These are phyloP conservation scores for Parazoanthus atlanticus DNA, from an alignment of 92 coral and sea anemone genomes.

Conservation along the genomic window DNA sequence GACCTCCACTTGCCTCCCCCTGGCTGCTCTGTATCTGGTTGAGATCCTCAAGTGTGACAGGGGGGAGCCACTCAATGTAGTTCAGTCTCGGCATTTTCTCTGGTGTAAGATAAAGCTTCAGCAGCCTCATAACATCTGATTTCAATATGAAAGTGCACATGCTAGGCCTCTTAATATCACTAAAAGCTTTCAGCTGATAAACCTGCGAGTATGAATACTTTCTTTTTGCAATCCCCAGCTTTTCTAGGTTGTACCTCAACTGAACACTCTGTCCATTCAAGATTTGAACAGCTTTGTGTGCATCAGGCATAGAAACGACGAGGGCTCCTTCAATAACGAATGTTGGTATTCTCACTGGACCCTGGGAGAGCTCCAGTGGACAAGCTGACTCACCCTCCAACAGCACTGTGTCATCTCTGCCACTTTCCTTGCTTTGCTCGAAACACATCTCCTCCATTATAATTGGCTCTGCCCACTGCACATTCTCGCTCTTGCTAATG, in stretches of 20 bases:
- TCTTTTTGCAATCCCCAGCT: constrained; percentile 70
- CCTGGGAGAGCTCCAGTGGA: constrained; percentile 6
- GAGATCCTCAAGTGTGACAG: constrained; percentile 58
- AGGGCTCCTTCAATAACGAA: constrained; percentile 67
- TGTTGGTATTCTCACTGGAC: constrained; percentile 59
- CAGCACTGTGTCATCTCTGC: constrained; percentile 8
- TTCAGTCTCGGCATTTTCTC: constrained; percentile 57
- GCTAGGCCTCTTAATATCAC: constrained; percentile 80
- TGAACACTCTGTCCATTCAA: constrained; percentile 88
- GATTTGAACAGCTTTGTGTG: constrained; percentile 82
- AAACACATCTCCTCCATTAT: constrained; percentile 52
- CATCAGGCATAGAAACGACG: constrained; percentile 83
- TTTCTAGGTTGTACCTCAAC: constrained; percentile 76
- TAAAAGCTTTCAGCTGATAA: constrained; percentile 68
- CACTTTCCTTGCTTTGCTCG: constrained; percentile 3
- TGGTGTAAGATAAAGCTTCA: constrained; percentile 68
- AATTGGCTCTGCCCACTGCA: constrained; percentile 74
- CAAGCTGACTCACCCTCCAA: background rate
- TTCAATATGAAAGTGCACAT: constrained; percentile 80
- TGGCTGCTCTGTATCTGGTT: constrained; percentile 12
- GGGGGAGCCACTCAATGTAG: constrained; percentile 73
- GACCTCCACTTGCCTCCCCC: constrained; percentile 7
- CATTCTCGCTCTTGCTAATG: constrained; percentile 54
- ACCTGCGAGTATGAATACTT: constrained; percentile 79
- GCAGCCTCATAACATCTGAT: constrained; percentile 68